Evolutionary conservation across 2,113 vertebrate species (phyloP).

Genomic region (Alaudala cheleensis): DNA sequence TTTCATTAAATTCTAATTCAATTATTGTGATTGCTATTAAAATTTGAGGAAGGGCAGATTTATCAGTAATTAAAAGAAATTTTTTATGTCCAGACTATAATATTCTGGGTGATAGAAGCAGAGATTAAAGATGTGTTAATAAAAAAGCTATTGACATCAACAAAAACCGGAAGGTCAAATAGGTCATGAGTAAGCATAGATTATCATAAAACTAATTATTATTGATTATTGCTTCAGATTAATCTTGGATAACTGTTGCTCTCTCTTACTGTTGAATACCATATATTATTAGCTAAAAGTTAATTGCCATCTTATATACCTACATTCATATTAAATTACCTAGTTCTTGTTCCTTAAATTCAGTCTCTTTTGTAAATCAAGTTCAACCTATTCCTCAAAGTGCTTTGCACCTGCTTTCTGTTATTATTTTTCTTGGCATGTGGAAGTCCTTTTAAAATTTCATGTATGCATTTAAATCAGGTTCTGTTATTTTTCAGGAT

Average conservation of each 20-base stretch:
- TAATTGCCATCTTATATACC: background rate
- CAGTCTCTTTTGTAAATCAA: background rate
- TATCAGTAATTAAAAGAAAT: slow-evolving; percentile 27
- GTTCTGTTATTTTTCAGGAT: background rate
- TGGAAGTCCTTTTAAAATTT: background rate
- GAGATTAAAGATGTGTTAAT: background rate
- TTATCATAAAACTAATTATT: background rate
- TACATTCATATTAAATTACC: background rate
- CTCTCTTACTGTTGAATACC: background rate
- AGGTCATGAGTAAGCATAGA: background rate
- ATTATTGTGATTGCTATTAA: slow-evolving; percentile 5
- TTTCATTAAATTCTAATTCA: background rate
- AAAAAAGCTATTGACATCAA: background rate
- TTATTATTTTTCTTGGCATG: background rate
- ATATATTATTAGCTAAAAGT: background rate
- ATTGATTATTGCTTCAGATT: background rate
- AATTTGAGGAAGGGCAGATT: background rate
- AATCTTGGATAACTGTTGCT: background rate
- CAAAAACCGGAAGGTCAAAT: slow-evolving; percentile 6
- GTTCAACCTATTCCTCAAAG: background rate
- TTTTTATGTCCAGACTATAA: background rate
- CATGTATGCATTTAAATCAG: background rate
- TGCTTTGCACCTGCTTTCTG: background rate
- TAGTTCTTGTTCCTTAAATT: background rate
- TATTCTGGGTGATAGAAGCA: background rate